phyloP scores from a whole-genome alignment of 1,140 invertebrate genomes.

The Cheumatopsyche charites region DNA sequence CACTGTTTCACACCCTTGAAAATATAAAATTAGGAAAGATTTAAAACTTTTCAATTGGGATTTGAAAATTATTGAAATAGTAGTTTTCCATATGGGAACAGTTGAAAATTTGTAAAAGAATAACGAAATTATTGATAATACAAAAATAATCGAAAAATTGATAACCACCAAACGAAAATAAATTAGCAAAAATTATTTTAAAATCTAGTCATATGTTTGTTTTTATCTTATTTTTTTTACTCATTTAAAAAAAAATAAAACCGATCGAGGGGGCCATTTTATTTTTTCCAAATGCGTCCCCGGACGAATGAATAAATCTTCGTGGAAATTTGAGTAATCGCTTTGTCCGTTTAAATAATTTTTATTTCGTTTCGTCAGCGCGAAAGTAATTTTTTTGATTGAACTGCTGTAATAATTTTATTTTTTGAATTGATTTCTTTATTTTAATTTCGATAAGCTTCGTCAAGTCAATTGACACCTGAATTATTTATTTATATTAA shows the following conservation, averaged over 20 bases:
- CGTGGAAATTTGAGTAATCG: slow-evolving; percentile 3
- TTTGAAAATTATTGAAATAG: too few relatives aligned
- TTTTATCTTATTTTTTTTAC: slow-evolving; percentile 35
- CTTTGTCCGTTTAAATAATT: slow-evolving; percentile 27
- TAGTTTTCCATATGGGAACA: slow-evolving; percentile 3
- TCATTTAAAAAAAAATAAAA: background rate
- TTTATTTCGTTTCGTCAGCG: slow-evolving; percentile 27
- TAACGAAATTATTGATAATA: slow-evolving; percentile 17
- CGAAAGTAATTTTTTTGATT: slow-evolving; percentile 30
- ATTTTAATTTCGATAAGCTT: slow-evolving; percentile 30
- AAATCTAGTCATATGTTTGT: slow-evolving; percentile 39
- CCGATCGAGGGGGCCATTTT: slow-evolving; percentile 16
- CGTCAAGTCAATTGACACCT: slow-evolving; percentile 25
- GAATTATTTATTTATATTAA: slow-evolving; percentile 25
- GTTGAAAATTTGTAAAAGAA: background rate
- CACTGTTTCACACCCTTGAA: background rate
- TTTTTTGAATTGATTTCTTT: slow-evolving; percentile 28
- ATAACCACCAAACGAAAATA: slow-evolving; percentile 32
- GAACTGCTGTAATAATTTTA: slow-evolving; percentile 26
- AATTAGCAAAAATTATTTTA: slow-evolving; percentile 14
- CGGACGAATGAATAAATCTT: background rate
- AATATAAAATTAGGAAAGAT: too few relatives aligned
- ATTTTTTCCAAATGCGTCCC: slow-evolving; percentile 29
- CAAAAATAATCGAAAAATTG: slow-evolving; percentile 25
- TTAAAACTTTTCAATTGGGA: too few relatives aligned